phyloP scores from a whole-genome alignment of 2,113 vertebrate genomes.

The Pagrus major region DNA sequence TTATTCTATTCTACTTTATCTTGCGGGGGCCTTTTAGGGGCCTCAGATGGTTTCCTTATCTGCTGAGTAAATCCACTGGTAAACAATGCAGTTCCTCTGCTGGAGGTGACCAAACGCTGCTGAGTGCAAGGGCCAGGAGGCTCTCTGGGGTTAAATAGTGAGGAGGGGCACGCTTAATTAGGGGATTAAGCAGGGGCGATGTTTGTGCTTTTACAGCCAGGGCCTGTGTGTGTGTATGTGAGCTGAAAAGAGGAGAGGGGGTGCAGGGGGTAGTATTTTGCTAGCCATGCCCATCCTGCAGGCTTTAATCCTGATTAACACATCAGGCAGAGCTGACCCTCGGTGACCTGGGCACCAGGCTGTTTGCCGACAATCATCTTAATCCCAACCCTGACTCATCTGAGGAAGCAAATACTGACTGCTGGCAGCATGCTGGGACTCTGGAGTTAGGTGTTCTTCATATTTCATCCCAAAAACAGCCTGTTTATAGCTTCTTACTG shows the following conservation, averaged over 20 bases:
- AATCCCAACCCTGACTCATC: conserved; percentile 74
- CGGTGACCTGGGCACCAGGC: conserved; percentile 83
- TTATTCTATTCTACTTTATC: conserved; percentile 80
- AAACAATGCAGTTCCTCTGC: conserved; percentile 84
- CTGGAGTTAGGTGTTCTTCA: conserved; percentile 23
- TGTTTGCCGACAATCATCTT: conserved; percentile 84
- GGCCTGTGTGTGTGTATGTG: conserved; percentile 51
- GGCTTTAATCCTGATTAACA: conserved; percentile 84
- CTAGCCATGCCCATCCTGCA: conserved; percentile 73
- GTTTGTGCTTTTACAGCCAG: conserved; percentile 86
- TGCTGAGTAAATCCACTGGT: conserved; percentile 79
- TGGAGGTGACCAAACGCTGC: conserved; percentile 82
- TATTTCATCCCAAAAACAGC: neutral
- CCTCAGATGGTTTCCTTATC: conserved; percentile 78
- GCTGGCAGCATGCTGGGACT: conserved; percentile 20
- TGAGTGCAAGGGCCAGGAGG: conserved; percentile 74
- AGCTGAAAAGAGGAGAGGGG: conserved; percentile 12
- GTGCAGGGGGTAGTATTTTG: conserved; percentile 69
- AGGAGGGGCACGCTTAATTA: conserved; percentile 85
- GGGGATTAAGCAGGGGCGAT: conserved; percentile 80
- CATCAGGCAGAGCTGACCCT: conserved; percentile 85
- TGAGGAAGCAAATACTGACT: neutral
- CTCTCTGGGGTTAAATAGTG: conserved; percentile 76
- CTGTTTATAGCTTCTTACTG: neutral
- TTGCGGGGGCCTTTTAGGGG: conserved; percentile 72